phyloP scores from a whole-genome alignment of 2,797 vertebrate species.

The Hydrophis major region DNA sequence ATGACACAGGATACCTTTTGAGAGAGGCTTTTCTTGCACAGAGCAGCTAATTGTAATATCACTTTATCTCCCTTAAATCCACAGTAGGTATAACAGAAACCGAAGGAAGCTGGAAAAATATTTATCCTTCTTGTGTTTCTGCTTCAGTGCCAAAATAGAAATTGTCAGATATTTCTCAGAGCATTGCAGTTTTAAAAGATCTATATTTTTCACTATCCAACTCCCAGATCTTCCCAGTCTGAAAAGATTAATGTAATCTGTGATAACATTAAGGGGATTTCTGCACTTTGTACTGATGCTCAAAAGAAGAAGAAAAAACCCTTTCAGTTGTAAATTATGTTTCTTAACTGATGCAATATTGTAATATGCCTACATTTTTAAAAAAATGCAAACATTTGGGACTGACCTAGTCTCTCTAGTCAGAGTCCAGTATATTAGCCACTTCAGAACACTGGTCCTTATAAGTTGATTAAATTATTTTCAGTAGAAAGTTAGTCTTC shows the following conservation, averaged over 20 bases:
- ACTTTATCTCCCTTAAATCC: slow-evolving; percentile 3
- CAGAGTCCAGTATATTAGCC: neutral
- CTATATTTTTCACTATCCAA: slow-evolving; percentile 44
- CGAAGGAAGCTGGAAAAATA: slow-evolving; percentile 27
- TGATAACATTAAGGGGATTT: slow-evolving; percentile 59
- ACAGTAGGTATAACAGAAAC: slow-evolving; percentile 8
- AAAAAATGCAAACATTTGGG: neutral
- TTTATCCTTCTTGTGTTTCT: slow-evolving; percentile 32
- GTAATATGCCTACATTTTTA: neutral
- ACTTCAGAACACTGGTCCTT: neutral
- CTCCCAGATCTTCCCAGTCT: slow-evolving; percentile 12
- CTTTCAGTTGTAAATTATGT: slow-evolving; percentile 43
- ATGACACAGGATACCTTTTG: neutral
- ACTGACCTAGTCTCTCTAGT: neutral
- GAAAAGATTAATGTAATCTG: slow-evolving; percentile 64
- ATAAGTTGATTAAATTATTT: neutral
- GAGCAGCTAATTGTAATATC: neutral
- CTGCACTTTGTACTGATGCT: slow-evolving; percentile 41
- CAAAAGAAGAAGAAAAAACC: neutral
- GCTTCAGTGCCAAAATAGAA: neutral
- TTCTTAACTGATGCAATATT: slow-evolving; percentile 28
- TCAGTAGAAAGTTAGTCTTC: neutral
- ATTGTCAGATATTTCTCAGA: neutral
- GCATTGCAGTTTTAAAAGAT: slow-evolving; percentile 39
- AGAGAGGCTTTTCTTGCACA: slow-evolving; percentile 7